phyloP scores from a whole-genome alignment of 1,140 invertebrate species.

The Metopolophium dirhodum region DNA sequence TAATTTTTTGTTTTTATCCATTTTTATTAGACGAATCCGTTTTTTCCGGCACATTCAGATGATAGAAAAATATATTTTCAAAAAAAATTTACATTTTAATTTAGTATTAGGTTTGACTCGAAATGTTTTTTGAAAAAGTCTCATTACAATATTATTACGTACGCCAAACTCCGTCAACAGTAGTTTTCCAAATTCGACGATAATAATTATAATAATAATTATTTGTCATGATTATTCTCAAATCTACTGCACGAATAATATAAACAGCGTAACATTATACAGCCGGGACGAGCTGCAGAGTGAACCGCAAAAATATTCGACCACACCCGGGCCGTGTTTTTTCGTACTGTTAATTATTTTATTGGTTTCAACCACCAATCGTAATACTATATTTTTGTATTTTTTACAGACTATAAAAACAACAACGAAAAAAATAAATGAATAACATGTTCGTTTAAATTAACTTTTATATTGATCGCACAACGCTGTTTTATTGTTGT shows the following conservation, averaged over 20 bases:
- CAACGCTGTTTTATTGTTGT: background rate
- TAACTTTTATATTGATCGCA: background rate
- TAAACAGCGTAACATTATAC: background rate
- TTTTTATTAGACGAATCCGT: background rate
- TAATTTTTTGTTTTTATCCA: background rate
- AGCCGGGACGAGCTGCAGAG: background rate
- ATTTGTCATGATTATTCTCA: too few species aligned
- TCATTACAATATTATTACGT: background rate
- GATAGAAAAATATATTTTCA: background rate
- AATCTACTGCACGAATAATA: background rate
- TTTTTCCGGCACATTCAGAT: background rate
- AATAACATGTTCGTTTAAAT: background rate
- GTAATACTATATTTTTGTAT: background rate
- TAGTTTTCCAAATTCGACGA: too few species aligned
- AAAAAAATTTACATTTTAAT: background rate
- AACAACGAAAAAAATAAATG: background rate
- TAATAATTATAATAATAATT: too few species aligned
- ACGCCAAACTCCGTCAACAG: too few species aligned
- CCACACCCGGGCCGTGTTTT: background rate
- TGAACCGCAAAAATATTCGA: background rate
- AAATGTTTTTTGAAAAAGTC: background rate
- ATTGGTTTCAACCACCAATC: background rate
- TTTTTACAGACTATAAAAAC: background rate
- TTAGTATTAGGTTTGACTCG: background rate
- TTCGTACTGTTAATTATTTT: background rate